Base-by-base conservation (phyloP, 2,888 invertebrate species). In the Drosophila ustulata region DNA sequence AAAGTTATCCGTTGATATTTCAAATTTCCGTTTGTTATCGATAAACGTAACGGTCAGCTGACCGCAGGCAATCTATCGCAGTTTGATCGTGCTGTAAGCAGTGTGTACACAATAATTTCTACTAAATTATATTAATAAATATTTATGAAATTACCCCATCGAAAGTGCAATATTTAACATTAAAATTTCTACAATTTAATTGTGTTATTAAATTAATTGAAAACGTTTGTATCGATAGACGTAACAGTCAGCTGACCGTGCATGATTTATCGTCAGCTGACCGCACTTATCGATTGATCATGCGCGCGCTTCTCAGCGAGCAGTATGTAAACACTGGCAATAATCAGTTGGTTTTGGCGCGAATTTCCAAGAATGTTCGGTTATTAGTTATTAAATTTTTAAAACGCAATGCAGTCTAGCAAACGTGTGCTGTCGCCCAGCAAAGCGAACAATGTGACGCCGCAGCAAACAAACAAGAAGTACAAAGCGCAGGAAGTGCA, bases 341-440 rank as follows among this genome's bases (percentile, higher is more conserved):
- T 5, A 37, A 9, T 13, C 18, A 8, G 5, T 28, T 18, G 18
- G 8, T 69, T 75, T 75, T 75, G 74, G 78, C 75, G 75, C 69
- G 50, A 43, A 23, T 45, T 13, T 23, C 49, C 2, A n/a, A 30
- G 25, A 61, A 61, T 64, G 49, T 68, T 61, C 63, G 56, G 56
- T 52, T 56, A 53, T 11, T 28, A 9, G 18, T n/a, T 45, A 6
- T 11, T 11, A 11, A 25, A 23, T 23, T 41, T 41, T 30, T 43
- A 55, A 47, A 25, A 45, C 4, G 39, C 2, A 34, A 51, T 65
- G 62, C 59, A 66, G 7, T 18, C 70, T 4, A 45, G 66, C 7
- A 85, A 85, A 49, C 89, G 85, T 7, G 71, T 84, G 30, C 62
- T 89, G 8, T 74, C 88, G n/a, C 84, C 89, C 7, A 71, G 34